Evolutionary conservation across 2,888 invertebrate genomes (phyloP), one percentile per base, ranked within the genome.

Genomic region (Elgonia sp.): DNA sequence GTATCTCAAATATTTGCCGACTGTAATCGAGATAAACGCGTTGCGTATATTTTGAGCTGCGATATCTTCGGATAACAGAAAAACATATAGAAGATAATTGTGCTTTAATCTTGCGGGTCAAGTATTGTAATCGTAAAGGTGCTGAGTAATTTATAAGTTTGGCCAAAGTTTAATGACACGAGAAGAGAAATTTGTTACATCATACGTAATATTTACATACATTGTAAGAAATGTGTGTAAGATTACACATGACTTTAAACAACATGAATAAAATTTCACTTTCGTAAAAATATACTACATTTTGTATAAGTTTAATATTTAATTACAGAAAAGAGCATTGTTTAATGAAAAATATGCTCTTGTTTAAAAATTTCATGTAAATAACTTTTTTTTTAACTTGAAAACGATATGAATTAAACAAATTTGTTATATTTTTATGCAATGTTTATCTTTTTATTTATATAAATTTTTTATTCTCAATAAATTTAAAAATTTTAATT

Each of bases 161-260:
- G 75, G 85, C 46, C 62, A 80, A 81, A 81, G 81, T 86, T 81
- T 86, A 86, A 86, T 76, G 81, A 76, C 86, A 62, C 60, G 50
- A 21, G 39, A n/a, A 21, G 46, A 16, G 67, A 63, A 46, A 39
- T 20, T n/a, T 73, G 50, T 63, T 53, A 40, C 73, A 67, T 50
- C 18, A 50, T 70, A 53, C 9, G 29, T 53, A 57, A 21, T 60
- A 20, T 4, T 16, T 60, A 55, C 40, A 67, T 77, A 53, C 14
- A 69, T 76, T 50, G 69, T 69, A 83, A 83, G n/a, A n/a, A n/a
- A n/a, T n/a, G n/a, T n/a, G n/a, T n/a, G n/a, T n/a, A n/a, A n/a
- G n/a, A n/a, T n/a, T n/a, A n/a, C n/a, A n/a, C n/a, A n/a, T n/a
- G n/a, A n/a, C n/a, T n/a, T n/a, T n/a, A n/a, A n/a, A n/a, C n/a